Evolutionary conservation across 2,797 vertebrate genomes (phyloP), one percentile per base, ranked within the genome.

Genomic region (Fistularia tabacaria): DNA sequence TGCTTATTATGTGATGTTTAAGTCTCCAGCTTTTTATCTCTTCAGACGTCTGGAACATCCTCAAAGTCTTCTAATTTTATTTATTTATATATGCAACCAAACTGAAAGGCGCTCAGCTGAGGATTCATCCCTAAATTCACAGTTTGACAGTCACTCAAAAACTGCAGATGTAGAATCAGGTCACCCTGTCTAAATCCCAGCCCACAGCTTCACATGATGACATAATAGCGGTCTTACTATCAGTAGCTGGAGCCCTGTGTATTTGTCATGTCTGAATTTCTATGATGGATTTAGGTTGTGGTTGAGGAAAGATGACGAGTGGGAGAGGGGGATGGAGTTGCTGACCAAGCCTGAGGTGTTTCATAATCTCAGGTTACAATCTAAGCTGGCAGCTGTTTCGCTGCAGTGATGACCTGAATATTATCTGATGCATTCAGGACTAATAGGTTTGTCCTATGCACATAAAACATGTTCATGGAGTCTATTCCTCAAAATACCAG

Each of bases 321-420:
- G 14, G 6, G 10, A 51, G 25, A 25, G 25, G 5, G 25, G 25
- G 25, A 5, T 5, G 46, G 43, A 72, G 74, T 37, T 4, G 76
- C 74, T 84, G 82, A 84, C 71, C 58, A 64, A 64, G 54, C 67
- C 62, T 50, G 41, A n/a, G 36, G 59, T 1, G 51, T 51, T 54
- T 81, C 46, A 80, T 87, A 87, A 87, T 87, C 85, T 83, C 78
- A 81, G 62, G 73, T 84, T 86, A 72, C 74, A 77, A 76, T 82
- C 71, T 74, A 57, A 81, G 55, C 76, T 73, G 78, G 60, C 80
- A 79, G 76, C 75, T 85, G 81, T 80, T 72, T 73, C 60, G 69
- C 64, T 63, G 64, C 56, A 62, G 52, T 1, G 2, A 62, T 85
- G 86, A 80, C 86, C 85, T 85, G 65, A 85, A 89, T 87, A 82